Evolutionary conservation across 1,140 invertebrate species (phyloP).

Genomic region (Danaus melanippus): DNA sequence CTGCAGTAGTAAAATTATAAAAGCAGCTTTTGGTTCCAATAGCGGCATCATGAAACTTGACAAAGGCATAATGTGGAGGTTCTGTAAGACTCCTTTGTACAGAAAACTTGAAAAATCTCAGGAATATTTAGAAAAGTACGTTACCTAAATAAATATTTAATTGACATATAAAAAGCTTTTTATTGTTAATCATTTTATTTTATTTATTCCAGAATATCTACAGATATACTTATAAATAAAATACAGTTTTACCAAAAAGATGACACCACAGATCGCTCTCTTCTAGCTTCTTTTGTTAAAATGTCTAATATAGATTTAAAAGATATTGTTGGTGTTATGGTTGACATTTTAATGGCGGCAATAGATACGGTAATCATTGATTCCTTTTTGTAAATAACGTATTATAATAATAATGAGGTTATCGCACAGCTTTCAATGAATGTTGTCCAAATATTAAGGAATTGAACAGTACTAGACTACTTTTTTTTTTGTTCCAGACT

Average conservation of each 20-base stretch:
- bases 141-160: constrained; percentile 5
- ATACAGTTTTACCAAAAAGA: constrained; percentile 63
- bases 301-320: constrained; percentile 79
- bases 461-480: too few relatives aligned
- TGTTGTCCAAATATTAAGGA: too few relatives aligned
- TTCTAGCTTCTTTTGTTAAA: constrained; percentile 79
- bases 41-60: constrained; percentile 81
- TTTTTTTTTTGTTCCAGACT: constrained; percentile 76
- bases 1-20: constrained; percentile 78
- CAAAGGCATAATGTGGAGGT: constrained; percentile 82
- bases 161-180: too few relatives aligned
- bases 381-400: not conserved
- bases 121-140: constrained; percentile 83
- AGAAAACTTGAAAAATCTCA: constrained; percentile 80
- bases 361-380: constrained; percentile 83
- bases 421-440: too few relatives aligned
- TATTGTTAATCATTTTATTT: not conserved
- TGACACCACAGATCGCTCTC: constrained; percentile 36
- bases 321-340: constrained; percentile 85
- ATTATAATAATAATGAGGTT: constrained; percentile 1
- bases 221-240: constrained; percentile 78
- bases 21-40: constrained; percentile 82
- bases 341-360: constrained; percentile 88
- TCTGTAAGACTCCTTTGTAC: constrained; percentile 82
- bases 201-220: constrained; percentile 73